Conservation (phyloP, 2,113 vertebrate genomes). For the Acrocephalus kingi region DNA sequence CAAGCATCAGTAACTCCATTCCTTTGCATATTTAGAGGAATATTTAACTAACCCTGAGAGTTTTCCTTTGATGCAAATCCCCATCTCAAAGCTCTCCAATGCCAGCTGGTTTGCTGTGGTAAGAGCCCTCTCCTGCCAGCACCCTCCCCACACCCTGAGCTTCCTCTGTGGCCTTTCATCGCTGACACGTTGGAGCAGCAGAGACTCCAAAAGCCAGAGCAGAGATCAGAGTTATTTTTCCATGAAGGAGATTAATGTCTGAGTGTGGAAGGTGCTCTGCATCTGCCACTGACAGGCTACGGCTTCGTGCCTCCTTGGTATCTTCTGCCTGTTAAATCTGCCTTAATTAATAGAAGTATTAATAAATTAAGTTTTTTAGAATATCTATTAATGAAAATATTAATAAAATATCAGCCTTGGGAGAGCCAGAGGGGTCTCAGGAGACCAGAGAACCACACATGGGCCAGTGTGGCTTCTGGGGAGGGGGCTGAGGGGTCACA, state of each 20-base stretch:
- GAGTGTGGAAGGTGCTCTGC: constrained; percentile 5
- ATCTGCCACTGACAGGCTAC: not conserved
- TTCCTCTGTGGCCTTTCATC: not conserved
- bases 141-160: not conserved
- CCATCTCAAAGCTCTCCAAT: not conserved
- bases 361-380: not conserved
- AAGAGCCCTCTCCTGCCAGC: not conserved
- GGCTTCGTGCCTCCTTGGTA: not conserved
- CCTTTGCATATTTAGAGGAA: constrained; percentile 57
- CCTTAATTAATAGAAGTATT: not conserved
- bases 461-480: not conserved
- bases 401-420: not conserved
- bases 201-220: not conserved
- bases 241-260: constrained; percentile 16
- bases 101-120: not conserved
- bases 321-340: not conserved
- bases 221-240: not conserved
- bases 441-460: not conserved
- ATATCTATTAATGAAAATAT: not conserved
- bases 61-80: constrained; percentile 46
- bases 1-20: constrained; percentile 49
- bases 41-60: constrained; percentile 34
- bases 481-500: not conserved
- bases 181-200: not conserved
- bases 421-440: not conserved